A percentile compares a stretch with the other conserved stretches of the same genome.
Evolutionary conservation across 2,888 invertebrate species (phyloP).

Genomic region (Sesamia inferens): DNA sequence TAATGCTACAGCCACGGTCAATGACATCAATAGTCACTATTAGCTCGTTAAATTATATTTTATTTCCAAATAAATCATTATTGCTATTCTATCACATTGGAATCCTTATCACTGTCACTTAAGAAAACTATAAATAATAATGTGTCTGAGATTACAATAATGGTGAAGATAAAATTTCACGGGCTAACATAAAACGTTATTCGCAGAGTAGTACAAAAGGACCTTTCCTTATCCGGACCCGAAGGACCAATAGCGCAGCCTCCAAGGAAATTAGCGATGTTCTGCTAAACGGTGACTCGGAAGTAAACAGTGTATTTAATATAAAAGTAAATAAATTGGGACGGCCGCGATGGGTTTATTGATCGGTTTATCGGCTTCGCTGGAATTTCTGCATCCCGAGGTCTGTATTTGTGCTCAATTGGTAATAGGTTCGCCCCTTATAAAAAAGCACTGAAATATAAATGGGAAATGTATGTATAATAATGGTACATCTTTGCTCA

Average conservation of each 20-base stretch:
- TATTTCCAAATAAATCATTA: conserved; percentile 6
- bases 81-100: background rate
- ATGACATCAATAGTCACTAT: conserved; percentile 7
- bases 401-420: background rate
- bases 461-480: background rate
- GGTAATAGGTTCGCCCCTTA: background rate
- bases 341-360: background rate
- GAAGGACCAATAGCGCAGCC: conserved; percentile 47
- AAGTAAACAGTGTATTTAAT: conserved; percentile 29
- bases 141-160: conserved; percentile 36
- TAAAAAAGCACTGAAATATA: background rate
- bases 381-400: background rate
- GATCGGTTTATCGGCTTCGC: background rate
- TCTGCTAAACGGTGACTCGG: conserved; percentile 37
- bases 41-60: conserved; percentile 13
- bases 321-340: conserved; percentile 1
- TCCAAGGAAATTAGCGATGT: conserved; percentile 49
- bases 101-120: conserved; percentile 14
- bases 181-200: conserved; percentile 26
- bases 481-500: background rate
- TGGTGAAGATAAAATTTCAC: conserved; percentile 32
- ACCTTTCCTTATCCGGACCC: conserved; percentile 39
- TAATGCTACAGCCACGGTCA: background rate
- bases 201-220: conserved; percentile 24
- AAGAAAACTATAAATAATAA: conserved; percentile 36